Conservation (phyloP, 2,888 invertebrate species). For the Podotricha telesiphe region DNA sequence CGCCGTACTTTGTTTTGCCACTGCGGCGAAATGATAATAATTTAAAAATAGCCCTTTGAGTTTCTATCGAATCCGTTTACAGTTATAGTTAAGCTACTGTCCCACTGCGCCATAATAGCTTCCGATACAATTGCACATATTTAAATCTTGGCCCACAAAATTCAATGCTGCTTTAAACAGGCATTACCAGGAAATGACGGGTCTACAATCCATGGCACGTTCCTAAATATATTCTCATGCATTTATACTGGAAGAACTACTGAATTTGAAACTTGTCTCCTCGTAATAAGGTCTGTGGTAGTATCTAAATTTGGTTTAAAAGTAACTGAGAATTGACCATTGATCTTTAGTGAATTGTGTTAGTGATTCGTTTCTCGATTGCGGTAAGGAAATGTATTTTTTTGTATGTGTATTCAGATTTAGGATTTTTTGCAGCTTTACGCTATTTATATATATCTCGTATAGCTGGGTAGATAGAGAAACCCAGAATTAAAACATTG, state of each 20-base stretch:
- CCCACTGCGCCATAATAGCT: too few relatives aligned
- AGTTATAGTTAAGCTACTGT: too few relatives aligned
- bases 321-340: slow-evolving; percentile 28
- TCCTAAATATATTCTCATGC: slow-evolving; percentile 25
- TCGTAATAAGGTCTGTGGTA: not conserved
- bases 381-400: slow-evolving; percentile 16
- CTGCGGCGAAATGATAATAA: too few relatives aligned
- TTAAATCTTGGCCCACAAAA: slow-evolving; percentile 1
- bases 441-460: too few relatives aligned
- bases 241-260: not conserved
- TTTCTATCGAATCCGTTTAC: too few relatives aligned
- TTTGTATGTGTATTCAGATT: not conserved
- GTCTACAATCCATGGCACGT: slow-evolving; percentile 22
- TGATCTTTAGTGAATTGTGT: slow-evolving; percentile 30
- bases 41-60: too few relatives aligned
- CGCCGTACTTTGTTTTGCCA: too few relatives aligned
- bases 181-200: slow-evolving; percentile 28
- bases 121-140: not conserved
- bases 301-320: not conserved
- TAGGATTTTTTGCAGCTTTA: not conserved
- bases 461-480: too few relatives aligned
- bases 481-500: too few relatives aligned
- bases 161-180: slow-evolving; percentile 19
- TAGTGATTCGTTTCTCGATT: slow-evolving; percentile 19
- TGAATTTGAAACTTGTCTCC: not conserved